phyloP scores from a whole-genome alignment of 23 tunicate genomes.

The Halocynthia roretzi region DNA sequence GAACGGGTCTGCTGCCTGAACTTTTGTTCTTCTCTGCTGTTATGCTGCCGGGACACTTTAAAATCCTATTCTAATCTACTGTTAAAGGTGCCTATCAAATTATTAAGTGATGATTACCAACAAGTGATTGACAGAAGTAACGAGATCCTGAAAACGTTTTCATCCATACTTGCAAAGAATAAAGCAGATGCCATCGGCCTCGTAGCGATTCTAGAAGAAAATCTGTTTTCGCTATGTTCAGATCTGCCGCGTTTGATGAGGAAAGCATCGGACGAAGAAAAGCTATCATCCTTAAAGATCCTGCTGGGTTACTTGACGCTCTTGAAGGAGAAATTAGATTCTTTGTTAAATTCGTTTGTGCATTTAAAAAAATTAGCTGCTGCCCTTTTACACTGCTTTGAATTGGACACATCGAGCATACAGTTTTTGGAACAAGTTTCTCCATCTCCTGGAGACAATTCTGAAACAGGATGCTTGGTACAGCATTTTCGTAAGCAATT shows the following conservation, averaged over 20 bases:
- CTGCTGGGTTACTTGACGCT: slow-evolving; percentile 45
- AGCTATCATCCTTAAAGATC: slow-evolving; percentile 22
- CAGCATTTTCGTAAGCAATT: slow-evolving; percentile 50
- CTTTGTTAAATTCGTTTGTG: slow-evolving; percentile 21
- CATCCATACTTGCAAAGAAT: background rate
- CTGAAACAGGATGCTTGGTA: background rate
- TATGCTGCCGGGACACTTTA: slow-evolving; percentile 18
- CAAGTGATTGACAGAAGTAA: slow-evolving; percentile 8
- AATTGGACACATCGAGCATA: slow-evolving; percentile 37
- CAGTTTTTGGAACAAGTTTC: slow-evolving; percentile 30
- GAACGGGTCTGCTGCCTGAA: slow-evolving; percentile 23
- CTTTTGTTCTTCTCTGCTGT: slow-evolving; percentile 20
- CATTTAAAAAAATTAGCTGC: slow-evolving; percentile 32
- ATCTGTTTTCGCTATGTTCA: slow-evolving; percentile 27
- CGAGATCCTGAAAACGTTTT: slow-evolving; percentile 20
- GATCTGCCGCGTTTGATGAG: slow-evolving; percentile 28
- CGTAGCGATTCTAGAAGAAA: slow-evolving; percentile 25
- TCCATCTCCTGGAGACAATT: background rate
- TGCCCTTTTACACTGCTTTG: slow-evolving; percentile 43
- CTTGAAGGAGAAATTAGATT: slow-evolving; percentile 20
- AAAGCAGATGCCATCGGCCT: background rate
- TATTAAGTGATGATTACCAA: slow-evolving; percentile 41
- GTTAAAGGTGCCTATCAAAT: slow-evolving; percentile 38
- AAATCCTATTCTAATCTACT: slow-evolving; percentile 13
- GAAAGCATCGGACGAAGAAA: slow-evolving; percentile 35